Evolutionary conservation across 1,140 invertebrate genomes (phyloP).

Genomic region (Maniola jurtina): DNA sequence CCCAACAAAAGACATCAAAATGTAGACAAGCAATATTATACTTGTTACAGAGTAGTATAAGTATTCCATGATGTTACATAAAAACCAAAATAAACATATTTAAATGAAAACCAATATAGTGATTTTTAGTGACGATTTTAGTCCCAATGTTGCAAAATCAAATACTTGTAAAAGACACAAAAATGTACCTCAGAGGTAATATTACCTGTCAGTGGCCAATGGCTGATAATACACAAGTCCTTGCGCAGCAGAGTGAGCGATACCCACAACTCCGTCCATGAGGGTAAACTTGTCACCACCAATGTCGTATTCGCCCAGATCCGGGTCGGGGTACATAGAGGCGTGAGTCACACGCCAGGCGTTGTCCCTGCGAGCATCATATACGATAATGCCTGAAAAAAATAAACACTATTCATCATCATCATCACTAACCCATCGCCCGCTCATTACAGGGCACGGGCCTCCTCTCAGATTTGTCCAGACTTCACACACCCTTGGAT

Average conservation of each 20-base stretch:
- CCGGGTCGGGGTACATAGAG: conserved; percentile 89
- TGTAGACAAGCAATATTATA: too few species aligned
- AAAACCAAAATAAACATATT: too few species aligned
- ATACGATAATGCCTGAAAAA: conserved; percentile 84
- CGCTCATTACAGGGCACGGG: too few species aligned
- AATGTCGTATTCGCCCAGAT: conserved; percentile 84
- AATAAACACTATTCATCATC: neutral
- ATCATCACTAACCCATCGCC: neutral
- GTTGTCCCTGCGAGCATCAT: conserved; percentile 84
- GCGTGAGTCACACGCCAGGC: conserved; percentile 88
- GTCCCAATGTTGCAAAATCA: too few species aligned
- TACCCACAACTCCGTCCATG: conserved; percentile 88
- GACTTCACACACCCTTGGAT: too few species aligned
- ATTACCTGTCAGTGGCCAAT: conserved; percentile 86
- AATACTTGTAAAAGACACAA: neutral
- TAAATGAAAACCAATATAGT: too few species aligned
- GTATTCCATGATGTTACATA: too few species aligned
- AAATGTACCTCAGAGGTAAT: neutral
- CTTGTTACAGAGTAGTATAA: too few species aligned
- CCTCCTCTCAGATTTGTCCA: too few species aligned
- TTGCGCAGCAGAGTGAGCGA: conserved; percentile 85
- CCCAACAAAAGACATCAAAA: too few species aligned
- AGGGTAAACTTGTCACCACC: conserved; percentile 83
- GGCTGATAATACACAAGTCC: conserved; percentile 88
- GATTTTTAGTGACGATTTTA: too few species aligned